Base-by-base conservation (phyloP, 2,113 vertebrate species). In the Nesoenas mayeri region DNA sequence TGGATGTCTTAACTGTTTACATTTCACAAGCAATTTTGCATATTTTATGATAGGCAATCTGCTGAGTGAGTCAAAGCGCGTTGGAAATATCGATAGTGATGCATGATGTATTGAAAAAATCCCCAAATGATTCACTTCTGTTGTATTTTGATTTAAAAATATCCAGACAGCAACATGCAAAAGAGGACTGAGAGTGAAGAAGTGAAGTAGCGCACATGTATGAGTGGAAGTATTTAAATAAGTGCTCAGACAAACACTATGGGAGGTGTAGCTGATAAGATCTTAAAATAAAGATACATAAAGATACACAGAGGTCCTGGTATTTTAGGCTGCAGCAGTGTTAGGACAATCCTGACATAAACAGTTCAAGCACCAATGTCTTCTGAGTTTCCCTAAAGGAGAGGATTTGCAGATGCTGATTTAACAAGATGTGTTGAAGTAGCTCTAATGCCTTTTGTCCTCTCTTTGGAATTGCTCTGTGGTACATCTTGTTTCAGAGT, bases 91-190 rank as follows among this genome's bases (percentile, higher is more conserved):
- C 82, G 65, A 51, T 86, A 91, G 73, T 58, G 86, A 82, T 81
- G 62, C 44, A 38, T 80, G 32, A 58, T 85, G 61, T 84, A 66
- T 80, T 93, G 88, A 83, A 82, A 79, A 94, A 96, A 20, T 65
- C 61, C 92, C 96, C 83, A 50, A 69, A 66, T 96, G 93, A 92
- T 87, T 96, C 96, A 95, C 40, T 57, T 89, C 82, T 84, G 57
- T 86, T 65, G 48, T 87, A 51, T 53, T 93, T 92, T 61, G 44
- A 12, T 87, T 93, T 89, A 32, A 94, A 96, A 96, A 95, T 92
- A 83, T 25, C 79, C 88, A 79, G 93, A 60, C 38, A 81, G 44
- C 44, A 71, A 24, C 56, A 94, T 84, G 88, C 77, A 96, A 90
- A 94, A 84, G 79, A 87, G 66, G 25, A 79, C 36, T 38, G 40